A percentile compares a stretch with the other conserved stretches of the same genome.
phyloP scores from a whole-genome alignment of 2,888 invertebrate genomes.

The Antitype chi region DNA sequence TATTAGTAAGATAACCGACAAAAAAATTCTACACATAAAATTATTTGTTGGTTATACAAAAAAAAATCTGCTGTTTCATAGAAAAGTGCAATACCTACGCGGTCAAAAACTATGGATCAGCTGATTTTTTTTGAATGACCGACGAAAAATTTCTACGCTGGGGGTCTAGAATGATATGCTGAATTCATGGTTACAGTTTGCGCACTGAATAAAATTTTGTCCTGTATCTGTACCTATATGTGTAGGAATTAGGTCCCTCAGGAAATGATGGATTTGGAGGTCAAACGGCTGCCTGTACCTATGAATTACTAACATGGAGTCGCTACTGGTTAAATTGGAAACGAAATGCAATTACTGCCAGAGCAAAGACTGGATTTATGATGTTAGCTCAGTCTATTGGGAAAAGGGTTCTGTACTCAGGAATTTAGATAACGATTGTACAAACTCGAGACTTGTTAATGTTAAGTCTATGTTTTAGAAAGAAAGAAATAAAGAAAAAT shows the following conservation, averaged over 20 bases:
- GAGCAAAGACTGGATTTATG: conserved; percentile 14
- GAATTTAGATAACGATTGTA: neutral
- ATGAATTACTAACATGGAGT: conserved; percentile 17
- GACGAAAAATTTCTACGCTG: no score
- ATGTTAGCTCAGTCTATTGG: neutral
- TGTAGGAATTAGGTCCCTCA: neutral
- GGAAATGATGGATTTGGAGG: conserved; percentile 21
- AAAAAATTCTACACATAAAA: no score
- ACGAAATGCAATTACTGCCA: conserved; percentile 28
- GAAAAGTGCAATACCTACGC: no score
- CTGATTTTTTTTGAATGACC: no score
- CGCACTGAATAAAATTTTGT: neutral
- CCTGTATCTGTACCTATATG: neutral
- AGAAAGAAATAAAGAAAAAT: no score
- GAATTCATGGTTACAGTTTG: no score
- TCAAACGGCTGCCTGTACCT: neutral
- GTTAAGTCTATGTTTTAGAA: neutral
- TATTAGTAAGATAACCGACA: no score
- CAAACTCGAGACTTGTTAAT: neutral
- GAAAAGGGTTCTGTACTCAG: neutral
- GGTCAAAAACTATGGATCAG: no score
- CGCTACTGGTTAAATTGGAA: conserved; percentile 10
- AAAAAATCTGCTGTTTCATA: no score
- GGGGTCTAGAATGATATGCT: no score
- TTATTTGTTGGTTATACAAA: no score